A percentile compares a stretch with the other conserved stretches of the same genome.
These are phyloP conservation scores for Pachyrhynchus sulphureomaculatus DNA, from an alignment of 1,140 invertebrate species.

Conservation along the genomic window DNA sequence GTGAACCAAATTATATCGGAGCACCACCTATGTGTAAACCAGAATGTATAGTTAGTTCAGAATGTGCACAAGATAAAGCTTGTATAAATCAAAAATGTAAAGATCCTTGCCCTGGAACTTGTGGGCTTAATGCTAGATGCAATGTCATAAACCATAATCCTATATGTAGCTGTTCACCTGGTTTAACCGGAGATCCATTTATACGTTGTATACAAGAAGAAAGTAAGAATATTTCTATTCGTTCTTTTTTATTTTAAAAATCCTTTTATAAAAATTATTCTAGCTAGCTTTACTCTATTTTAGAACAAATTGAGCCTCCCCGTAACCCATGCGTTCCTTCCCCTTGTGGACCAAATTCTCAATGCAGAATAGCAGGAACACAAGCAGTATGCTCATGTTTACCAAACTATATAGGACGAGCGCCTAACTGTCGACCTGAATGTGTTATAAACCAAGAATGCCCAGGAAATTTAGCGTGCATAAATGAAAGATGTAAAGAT, in stretches of 20 bases:
- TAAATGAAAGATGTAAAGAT: conserved; percentile 72
- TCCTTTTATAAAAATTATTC: conserved; percentile 43
- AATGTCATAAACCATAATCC: conserved; percentile 75
- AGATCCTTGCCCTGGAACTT: conserved; percentile 75
- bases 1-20: conserved; percentile 66
- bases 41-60: conserved; percentile 74
- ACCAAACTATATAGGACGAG: conserved; percentile 69
- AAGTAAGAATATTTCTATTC: conserved; percentile 55
- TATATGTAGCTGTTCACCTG: conserved; percentile 70
- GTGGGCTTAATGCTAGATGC: conserved; percentile 72
- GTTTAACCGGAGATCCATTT: conserved; percentile 73
- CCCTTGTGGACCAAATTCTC: conserved; percentile 79
- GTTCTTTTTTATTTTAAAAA: conserved; percentile 32
- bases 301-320: conserved; percentile 51
- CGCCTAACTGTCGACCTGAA: conserved; percentile 77
- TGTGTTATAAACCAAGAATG: conserved; percentile 77
- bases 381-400: conserved; percentile 75
- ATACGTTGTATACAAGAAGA: conserved; percentile 61
- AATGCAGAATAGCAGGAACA: conserved; percentile 68
- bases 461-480: conserved; percentile 69
- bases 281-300: too few species aligned
- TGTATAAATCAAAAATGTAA: conserved; percentile 74
- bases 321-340: conserved; percentile 71
- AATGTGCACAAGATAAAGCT: conserved; percentile 68
- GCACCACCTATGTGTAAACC: conserved; percentile 71